Base-by-base conservation (phyloP, 2,113 vertebrate species). In the Phyllopteryx taeniolatus region DNA sequence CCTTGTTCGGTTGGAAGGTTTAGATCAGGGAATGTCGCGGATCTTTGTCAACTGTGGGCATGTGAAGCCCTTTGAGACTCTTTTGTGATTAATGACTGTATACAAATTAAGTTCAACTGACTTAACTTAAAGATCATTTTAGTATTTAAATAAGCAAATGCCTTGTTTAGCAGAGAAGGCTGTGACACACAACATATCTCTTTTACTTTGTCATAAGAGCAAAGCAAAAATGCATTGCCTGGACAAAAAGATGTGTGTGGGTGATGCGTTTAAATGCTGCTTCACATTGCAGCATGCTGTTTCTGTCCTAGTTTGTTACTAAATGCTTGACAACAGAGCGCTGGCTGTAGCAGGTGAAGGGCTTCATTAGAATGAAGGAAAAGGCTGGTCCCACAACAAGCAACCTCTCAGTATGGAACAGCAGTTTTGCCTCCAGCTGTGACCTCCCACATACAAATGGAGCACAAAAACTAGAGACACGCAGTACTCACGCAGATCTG, bases 361-460 rank as follows among this genome's bases (percentile, higher is more conserved):
- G 81, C 83, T 88, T 88, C 78, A 84, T 89, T 86, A 83, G 72
- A 82, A 78, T 39, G 47, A 83, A 77, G 20, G 63, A 10, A 22
- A 85, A 82, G 79, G 81, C 65, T 71, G 69, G 78, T 69, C 79
- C 79, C 75, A 70, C 82, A 80, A 85, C 82, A 79, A 86, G 83
- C 72, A 74, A 79, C 85, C 80, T 86, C 85, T 86, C 90, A 81
- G 80, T 84, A 73, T 75, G 69, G 82, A 85, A 86, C 67, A 80
- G 68, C 76, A 73, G 79, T 78, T 86, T 87, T 85, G 87, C 88
- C 84, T 82, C 84, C 85, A 88, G 86, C 86, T 81, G 83, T 84
- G 86, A 90, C 87, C 84, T 89, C 87, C 82, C 67, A 78, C 71
- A 67, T 83, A 79, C 72, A 82, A 86, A 72, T n/a, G 68, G 74